A percentile compares a stretch with the other conserved stretches of the same genome.
These are phyloP conservation scores for Aegypius monachus DNA, from an alignment of 2,113 vertebrate species.

Conservation along the genomic window DNA sequence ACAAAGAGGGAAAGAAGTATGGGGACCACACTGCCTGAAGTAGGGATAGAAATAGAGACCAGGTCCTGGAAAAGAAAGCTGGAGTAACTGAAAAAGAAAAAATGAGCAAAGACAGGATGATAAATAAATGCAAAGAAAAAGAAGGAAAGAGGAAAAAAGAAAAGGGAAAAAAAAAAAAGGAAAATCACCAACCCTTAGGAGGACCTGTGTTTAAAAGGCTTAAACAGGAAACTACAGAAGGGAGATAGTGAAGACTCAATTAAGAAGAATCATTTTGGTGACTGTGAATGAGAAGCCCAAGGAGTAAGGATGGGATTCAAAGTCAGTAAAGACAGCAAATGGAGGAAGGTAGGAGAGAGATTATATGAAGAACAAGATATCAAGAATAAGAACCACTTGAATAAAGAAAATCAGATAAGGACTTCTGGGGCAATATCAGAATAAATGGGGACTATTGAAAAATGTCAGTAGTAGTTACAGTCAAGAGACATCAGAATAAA, in stretches of 20 bases:
- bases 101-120: background rate
- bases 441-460: background rate
- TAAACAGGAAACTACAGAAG: background rate
- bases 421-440: background rate
- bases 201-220: background rate
- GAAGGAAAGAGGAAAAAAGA: rapidly evolving
- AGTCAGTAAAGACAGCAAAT: background rate
- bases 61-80: background rate
- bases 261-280: background rate
- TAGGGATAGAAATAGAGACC: background rate
- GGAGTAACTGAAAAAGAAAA: background rate
- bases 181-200: background rate
- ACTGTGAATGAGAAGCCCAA: background rate
- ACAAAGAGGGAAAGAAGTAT: background rate
- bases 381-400: background rate
- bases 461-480: background rate
- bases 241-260: background rate
- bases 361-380: background rate
- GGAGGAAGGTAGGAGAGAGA: background rate
- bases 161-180: background rate
- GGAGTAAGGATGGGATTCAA: background rate
- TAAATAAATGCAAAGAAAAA: background rate
- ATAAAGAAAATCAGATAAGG: background rate
- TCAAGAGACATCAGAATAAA: background rate
- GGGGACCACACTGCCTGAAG: background rate